These are phyloP conservation scores for Chaetodon auriga DNA, from an alignment of 2,113 vertebrate genomes.

Conservation along the genomic window DNA sequence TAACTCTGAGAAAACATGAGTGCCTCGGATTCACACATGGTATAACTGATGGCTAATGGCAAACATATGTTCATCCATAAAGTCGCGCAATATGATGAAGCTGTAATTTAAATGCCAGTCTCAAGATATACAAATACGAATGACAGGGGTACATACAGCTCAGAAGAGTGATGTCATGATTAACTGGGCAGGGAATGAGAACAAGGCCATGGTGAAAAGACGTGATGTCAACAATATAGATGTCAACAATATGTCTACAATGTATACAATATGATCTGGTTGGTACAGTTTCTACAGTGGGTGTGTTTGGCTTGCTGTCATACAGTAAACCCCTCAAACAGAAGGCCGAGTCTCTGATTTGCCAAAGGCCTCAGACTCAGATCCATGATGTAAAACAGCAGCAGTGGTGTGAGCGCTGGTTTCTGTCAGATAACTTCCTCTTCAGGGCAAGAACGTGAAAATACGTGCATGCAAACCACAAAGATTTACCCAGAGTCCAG, in stretches of 20 bases:
- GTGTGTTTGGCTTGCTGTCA: conserved; percentile 43
- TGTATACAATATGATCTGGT: not conserved
- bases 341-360: not conserved
- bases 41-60: conserved; percentile 51
- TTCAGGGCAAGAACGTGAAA: conserved; percentile 29
- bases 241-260: conserved; percentile 22
- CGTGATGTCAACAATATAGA: conserved; percentile 17
- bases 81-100: conserved; percentile 4
- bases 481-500: conserved; percentile 5
- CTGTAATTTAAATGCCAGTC: conserved; percentile 32
- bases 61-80: conserved; percentile 55
- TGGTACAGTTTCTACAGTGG: conserved; percentile 1
- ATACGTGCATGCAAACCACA: conserved; percentile 30
- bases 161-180: conserved; percentile 28
- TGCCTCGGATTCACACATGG: conserved; percentile 48
- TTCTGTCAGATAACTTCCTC: conserved; percentile 58
- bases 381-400: conserved; percentile 57
- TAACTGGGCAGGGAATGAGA: conserved; percentile 36
- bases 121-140: conserved; percentile 16
- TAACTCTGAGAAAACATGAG: conserved; percentile 42
- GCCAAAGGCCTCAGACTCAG: conserved; percentile 29
- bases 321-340: conserved; percentile 30
- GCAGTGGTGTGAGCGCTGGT: conserved; percentile 22
- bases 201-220: not conserved
- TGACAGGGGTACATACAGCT: not conserved